Conservation (phyloP, 2,113 vertebrate genomes). For the Anser brachyrhynchus region DNA sequence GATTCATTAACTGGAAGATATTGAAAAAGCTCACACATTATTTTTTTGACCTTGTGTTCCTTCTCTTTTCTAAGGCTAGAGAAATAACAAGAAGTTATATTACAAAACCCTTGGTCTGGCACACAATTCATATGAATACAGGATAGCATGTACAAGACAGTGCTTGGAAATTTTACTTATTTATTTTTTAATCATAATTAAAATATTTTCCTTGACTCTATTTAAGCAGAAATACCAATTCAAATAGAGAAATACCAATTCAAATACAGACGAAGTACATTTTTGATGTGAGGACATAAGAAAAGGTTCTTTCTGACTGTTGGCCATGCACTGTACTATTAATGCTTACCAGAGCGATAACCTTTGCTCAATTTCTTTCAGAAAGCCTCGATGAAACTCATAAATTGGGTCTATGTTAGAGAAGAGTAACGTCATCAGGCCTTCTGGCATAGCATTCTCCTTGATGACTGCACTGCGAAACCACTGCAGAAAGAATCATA, state of each 20-base stretch:
- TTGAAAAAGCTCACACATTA: not conserved
- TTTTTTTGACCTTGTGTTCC: not conserved
- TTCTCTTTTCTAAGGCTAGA: not conserved
- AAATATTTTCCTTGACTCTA: not conserved
- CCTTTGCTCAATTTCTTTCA: slow-evolving; percentile 92
- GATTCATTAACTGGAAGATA: not conserved
- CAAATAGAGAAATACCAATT: not conserved
- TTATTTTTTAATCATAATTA: not conserved
- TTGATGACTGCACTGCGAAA: slow-evolving; percentile 92
- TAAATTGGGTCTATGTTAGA: slow-evolving; percentile 95
- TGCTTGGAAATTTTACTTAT: not conserved
- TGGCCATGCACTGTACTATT: not conserved
- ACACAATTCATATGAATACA: not conserved
- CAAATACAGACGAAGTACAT: not conserved
- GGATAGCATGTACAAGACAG: not conserved
- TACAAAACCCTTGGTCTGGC: not conserved
- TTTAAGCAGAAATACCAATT: not conserved
- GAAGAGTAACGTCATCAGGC: slow-evolving; percentile 90
- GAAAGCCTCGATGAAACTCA: slow-evolving; percentile 92
- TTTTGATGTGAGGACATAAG: fast-evolving
- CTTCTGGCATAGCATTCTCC: slow-evolving; percentile 89
- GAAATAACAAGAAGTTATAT: not conserved
- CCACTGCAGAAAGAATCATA: slow-evolving; percentile 80
- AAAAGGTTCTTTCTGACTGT: fast-evolving
- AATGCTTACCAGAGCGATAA: slow-evolving; percentile 87